These are phyloP conservation scores for Pachyrhynchus sulphureomaculatus DNA, from an alignment of 1,140 invertebrate genomes.

Conservation along the genomic window DNA sequence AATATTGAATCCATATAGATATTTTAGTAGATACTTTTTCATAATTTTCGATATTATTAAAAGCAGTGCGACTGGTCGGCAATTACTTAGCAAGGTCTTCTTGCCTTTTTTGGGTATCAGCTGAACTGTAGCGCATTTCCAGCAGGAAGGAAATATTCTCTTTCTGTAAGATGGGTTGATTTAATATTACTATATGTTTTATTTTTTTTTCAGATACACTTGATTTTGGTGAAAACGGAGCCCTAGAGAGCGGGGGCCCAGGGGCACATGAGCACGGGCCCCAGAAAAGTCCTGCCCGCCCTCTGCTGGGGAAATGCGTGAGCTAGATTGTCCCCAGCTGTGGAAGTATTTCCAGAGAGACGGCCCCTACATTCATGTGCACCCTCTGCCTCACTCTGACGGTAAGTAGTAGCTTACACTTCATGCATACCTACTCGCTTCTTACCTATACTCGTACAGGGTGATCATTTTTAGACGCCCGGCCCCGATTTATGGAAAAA, in stretches of 20 bases:
- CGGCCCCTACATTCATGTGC: constrained; percentile 38
- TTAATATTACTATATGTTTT: neutral
- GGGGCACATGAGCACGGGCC: constrained; percentile 24
- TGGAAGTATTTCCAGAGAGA: constrained; percentile 31
- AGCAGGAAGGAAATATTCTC: too few relatives aligned
- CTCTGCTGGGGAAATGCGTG: constrained; percentile 36
- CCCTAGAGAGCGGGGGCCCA: constrained; percentile 10
- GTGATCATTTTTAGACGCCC: too few relatives aligned
- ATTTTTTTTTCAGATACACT: constrained; percentile 20
- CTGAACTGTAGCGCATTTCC: too few relatives aligned
- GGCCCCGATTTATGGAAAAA: too few relatives aligned
- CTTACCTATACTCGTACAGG: too few relatives aligned
- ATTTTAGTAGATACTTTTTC: too few relatives aligned
- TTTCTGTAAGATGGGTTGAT: too few relatives aligned
- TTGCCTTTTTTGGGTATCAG: too few relatives aligned
- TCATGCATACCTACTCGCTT: neutral
- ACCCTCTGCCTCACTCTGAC: constrained; percentile 36
- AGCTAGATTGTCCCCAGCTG: constrained; percentile 35
- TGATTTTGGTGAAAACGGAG: neutral
- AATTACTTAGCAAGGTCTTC: too few relatives aligned
- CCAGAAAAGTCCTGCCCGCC: constrained; percentile 13
- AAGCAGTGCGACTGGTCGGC: too few relatives aligned
- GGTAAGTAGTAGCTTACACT: constrained; percentile 22
- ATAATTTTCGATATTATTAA: too few relatives aligned
- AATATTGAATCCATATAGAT: too few relatives aligned